A percentile compares a stretch with the other conserved stretches of the same genome.
These are phyloP conservation scores for Dicrurus megarhynchus DNA, from an alignment of 2,113 vertebrate species.

Conservation along the genomic window DNA sequence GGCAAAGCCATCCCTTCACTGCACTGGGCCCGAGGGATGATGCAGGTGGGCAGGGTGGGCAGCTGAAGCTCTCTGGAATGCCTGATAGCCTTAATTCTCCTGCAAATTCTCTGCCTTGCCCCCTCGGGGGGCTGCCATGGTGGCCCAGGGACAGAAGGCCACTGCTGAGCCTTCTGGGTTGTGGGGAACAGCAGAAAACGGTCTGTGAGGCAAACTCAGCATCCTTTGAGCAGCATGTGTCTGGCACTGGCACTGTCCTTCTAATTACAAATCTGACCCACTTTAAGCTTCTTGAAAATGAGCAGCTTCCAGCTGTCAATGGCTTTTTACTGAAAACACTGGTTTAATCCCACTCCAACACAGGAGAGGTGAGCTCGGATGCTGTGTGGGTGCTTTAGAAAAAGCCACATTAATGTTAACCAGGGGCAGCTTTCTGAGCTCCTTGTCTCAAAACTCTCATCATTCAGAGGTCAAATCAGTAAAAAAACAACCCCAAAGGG, in stretches of 20 bases:
- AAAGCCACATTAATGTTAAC: neutral
- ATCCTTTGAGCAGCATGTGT: neutral
- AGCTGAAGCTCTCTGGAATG: neutral
- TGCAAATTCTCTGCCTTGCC: neutral
- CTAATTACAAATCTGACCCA: neutral
- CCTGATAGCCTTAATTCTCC: neutral
- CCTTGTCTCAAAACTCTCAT: neutral
- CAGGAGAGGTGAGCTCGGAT: neutral
- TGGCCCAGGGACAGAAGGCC: neutral
- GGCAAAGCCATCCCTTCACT: neutral
- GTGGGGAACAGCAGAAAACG: neutral
- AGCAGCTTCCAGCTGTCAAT: neutral
- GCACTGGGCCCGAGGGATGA: neutral
- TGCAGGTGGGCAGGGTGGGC: neutral
- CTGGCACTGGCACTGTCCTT: neutral
- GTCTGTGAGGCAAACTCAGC: neutral
- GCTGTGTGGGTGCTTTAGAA: neutral
- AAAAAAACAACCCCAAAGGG: neutral
- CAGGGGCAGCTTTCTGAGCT: neutral
- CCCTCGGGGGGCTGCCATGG: neutral
- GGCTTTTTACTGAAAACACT: neutral
- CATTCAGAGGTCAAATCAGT: slow-evolving; percentile 2
- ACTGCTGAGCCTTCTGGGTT: neutral
- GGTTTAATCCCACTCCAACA: neutral
- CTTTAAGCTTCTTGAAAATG: neutral